Percentiles rank a stretch among this genome's conserved stretches.
phyloP scores from a whole-genome alignment of 1,140 invertebrate genomes.

The Euglossa dilemma region DNA sequence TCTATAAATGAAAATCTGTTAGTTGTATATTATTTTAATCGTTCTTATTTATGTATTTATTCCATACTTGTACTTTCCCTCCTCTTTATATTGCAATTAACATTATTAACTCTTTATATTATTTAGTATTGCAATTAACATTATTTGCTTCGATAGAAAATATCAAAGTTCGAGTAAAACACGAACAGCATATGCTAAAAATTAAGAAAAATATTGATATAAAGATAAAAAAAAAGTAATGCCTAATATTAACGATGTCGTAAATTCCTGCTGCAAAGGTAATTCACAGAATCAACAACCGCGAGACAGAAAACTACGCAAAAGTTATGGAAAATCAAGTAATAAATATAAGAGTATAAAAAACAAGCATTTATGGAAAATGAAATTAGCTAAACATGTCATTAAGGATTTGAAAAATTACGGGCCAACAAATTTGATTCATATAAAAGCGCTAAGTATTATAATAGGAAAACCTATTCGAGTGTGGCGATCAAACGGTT shows the following conservation, averaged over 20 bases:
- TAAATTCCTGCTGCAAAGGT: not conserved
- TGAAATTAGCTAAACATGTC: not conserved
- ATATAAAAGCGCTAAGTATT: conserved; percentile 46
- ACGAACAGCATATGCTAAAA: too few species aligned
- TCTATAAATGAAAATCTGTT: too few species aligned
- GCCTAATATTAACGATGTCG: too few species aligned
- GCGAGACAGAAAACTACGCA: not conserved
- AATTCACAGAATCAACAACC: not conserved
- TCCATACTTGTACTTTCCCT: not conserved
- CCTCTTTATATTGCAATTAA: not conserved
- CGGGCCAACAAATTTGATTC: conserved; percentile 47
- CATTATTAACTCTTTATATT: not conserved
- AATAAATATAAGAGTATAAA: not conserved
- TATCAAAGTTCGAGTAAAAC: too few species aligned
- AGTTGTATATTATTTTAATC: not conserved
- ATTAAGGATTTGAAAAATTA: conserved; percentile 50
- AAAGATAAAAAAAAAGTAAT: not conserved
- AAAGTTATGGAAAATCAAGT: not conserved
- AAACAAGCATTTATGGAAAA: not conserved
- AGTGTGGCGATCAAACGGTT: conserved; percentile 26
- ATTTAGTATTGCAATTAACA: not conserved
- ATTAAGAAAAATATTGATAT: not conserved
- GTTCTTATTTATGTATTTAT: not conserved
- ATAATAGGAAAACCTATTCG: conserved; percentile 39
- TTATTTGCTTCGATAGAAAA: not conserved